Conservation (phyloP, 2,113 vertebrate genomes). For the Larimichthys crocea region DNA sequence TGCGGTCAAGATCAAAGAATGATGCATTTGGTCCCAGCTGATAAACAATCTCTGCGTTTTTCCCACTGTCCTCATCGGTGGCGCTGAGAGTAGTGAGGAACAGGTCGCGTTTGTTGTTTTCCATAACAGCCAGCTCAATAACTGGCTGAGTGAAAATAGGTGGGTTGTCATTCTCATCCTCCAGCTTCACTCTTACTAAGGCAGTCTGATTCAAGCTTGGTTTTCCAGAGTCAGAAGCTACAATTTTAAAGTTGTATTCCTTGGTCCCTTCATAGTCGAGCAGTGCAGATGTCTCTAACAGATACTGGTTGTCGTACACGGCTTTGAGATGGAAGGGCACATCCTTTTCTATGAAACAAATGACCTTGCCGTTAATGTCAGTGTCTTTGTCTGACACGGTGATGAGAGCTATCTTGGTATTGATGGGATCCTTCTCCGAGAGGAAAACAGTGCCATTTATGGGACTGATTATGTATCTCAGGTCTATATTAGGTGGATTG, state of each 20-base stretch:
- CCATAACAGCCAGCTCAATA: constrained; percentile 97
- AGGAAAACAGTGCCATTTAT: constrained; percentile 99
- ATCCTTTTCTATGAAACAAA: constrained; percentile 98
- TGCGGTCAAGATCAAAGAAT: constrained; percentile 98
- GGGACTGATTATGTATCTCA: constrained; percentile 98
- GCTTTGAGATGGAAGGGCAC: constrained; percentile 98
- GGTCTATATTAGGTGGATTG: constrained; percentile 98
- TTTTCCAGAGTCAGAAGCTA: constrained; percentile 97
- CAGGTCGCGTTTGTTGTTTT: constrained; percentile 97
- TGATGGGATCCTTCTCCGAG: constrained; percentile 98
- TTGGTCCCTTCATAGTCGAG: constrained; percentile 99
- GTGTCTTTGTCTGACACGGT: constrained; percentile 99
- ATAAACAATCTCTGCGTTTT: constrained; percentile 99
- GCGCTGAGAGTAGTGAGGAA: constrained; percentile 98
- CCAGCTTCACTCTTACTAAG: constrained; percentile 95
- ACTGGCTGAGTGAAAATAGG: constrained; percentile 99
- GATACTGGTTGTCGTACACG: constrained; percentile 98
- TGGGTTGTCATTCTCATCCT: constrained; percentile 99
- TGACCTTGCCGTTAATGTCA: constrained; percentile 98
- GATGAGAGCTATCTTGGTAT: constrained; percentile 99
- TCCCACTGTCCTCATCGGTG: constrained; percentile 98
- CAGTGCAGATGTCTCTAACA: constrained; percentile 96
- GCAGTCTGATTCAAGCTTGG: constrained; percentile 98
- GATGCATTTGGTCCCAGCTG: constrained; percentile 98
- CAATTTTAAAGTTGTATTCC: constrained; percentile 99